Evolutionary conservation across 2,113 vertebrate species (phyloP).

Genomic region (Lycocorax pyrrhopterus): DNA sequence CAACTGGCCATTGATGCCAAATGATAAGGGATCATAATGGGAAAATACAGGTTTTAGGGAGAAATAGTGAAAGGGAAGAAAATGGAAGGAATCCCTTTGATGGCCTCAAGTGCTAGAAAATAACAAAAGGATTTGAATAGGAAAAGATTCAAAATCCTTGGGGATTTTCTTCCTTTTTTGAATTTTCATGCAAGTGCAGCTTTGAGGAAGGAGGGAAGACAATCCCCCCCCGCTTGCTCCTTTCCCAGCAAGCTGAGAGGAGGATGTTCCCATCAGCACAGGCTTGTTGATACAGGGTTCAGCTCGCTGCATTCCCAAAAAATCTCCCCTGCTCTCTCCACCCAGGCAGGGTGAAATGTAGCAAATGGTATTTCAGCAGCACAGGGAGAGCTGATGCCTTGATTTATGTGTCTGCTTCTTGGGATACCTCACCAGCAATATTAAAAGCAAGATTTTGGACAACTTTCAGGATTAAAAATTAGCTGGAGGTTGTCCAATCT

Average conservation of each 20-base stretch:
- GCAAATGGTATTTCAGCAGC: constrained; percentile 12
- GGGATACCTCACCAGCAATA: constrained; percentile 34
- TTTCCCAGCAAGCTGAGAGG: neutral
- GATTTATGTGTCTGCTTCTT: constrained; percentile 46
- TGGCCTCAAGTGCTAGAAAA: neutral
- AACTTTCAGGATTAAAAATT: constrained; percentile 66
- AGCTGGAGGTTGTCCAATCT: constrained; percentile 54
- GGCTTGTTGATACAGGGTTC: neutral
- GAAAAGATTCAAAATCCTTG: neutral
- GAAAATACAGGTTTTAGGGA: neutral
- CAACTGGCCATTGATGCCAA: neutral
- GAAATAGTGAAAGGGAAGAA: neutral
- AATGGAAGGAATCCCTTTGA: neutral
- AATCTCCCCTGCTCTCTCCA: neutral
- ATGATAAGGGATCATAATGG: neutral
- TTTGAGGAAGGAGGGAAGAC: neutral
- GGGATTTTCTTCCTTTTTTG: neutral
- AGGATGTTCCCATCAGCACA: neutral
- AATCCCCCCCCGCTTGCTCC: neutral
- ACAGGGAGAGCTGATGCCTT: neutral
- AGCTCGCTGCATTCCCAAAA: neutral
- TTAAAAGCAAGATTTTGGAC: constrained; percentile 64
- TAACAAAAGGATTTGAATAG: neutral
- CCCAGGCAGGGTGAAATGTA: neutral
- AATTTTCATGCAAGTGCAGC: neutral